A percentile compares a stretch with the other conserved stretches of the same genome.
Evolutionary conservation across 1,140 invertebrate species (phyloP).

Genomic region (Drosophila kurseongensis): DNA sequence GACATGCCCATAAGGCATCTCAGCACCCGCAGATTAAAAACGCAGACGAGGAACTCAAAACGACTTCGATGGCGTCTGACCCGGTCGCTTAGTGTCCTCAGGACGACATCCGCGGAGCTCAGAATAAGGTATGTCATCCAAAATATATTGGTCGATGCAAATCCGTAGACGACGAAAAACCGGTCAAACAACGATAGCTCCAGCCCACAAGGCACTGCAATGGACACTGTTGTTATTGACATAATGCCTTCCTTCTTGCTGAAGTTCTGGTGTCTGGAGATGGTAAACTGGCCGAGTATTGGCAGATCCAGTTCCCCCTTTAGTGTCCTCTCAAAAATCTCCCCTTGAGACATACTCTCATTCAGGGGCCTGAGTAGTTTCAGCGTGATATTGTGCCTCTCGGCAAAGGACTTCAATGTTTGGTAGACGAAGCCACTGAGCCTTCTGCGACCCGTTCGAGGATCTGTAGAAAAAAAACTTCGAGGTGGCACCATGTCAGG

Average conservation of each 20-base stretch:
- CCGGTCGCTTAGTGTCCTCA: neutral
- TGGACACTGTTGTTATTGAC: neutral
- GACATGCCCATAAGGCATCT: constrained; percentile 19
- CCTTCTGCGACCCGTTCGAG: neutral
- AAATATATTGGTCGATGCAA: rapidly evolving
- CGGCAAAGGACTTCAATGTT: constrained; percentile 8
- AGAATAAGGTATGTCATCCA: neutral
- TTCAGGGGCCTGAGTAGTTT: rapidly evolving
- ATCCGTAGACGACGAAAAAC: neutral
- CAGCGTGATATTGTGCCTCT: constrained; percentile 30
- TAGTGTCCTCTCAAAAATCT: neutral
- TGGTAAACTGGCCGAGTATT: neutral
- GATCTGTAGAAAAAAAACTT: constrained; percentile 19
- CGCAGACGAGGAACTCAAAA: neutral
- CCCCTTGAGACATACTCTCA: rapidly evolving
- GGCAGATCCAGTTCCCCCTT: constrained; percentile 37
- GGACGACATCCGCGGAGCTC: constrained; percentile 4
- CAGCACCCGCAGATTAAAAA: constrained; percentile 12
- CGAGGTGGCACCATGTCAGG: constrained; percentile 28
- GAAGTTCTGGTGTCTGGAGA: neutral
- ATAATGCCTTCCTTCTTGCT: neutral
- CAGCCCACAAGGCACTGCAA: constrained; percentile 44
- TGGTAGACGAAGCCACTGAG: constrained; percentile 1
- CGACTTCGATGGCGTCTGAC: too few species aligned
- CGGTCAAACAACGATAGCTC: constrained; percentile 9